These are phyloP conservation scores for Heteromyza rotundicornis DNA, from an alignment of 2,888 invertebrate species.

Conservation along the genomic window DNA sequence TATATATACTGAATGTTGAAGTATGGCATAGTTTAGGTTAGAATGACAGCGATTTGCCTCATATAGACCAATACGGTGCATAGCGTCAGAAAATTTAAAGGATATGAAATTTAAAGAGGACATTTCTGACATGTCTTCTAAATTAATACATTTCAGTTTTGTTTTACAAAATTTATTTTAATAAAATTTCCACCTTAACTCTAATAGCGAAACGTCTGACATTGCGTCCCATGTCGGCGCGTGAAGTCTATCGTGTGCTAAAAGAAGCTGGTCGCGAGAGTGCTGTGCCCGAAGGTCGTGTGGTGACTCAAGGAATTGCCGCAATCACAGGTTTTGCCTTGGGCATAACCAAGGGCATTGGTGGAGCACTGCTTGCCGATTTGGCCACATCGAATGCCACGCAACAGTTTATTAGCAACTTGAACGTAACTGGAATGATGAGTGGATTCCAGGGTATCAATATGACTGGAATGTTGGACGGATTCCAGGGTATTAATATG, in stretches of 20 bases:
- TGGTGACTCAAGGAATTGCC: slow-evolving; percentile 37
- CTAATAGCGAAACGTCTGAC: slow-evolving; percentile 41
- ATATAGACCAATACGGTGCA: no score
- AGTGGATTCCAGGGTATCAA: neutral
- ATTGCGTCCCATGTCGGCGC: slow-evolving; percentile 35
- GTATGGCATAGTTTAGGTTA: no score
- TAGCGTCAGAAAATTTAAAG: no score
- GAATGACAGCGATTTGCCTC: no score
- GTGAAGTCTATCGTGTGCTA: slow-evolving; percentile 23
- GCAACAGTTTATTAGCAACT: slow-evolving; percentile 28
- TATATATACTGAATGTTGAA: no score
- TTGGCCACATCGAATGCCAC: slow-evolving; percentile 38
- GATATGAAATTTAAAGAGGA: no score
- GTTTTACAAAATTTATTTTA: no score
- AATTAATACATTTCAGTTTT: no score
- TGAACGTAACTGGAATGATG: slow-evolving; percentile 19
- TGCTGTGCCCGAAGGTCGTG: slow-evolving; percentile 30
- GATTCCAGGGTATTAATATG: neutral
- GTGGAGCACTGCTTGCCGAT: slow-evolving; percentile 43
- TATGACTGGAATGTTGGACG: neutral
- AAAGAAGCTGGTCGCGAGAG: slow-evolving; percentile 15
- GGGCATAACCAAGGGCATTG: slow-evolving; percentile 39
- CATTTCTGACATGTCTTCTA: no score
- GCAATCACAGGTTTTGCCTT: slow-evolving; percentile 42
- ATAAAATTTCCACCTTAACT: neutral